Evolutionary conservation across 2,888 invertebrate genomes (phyloP).

Genomic region (Nymphalis polychloros): DNA sequence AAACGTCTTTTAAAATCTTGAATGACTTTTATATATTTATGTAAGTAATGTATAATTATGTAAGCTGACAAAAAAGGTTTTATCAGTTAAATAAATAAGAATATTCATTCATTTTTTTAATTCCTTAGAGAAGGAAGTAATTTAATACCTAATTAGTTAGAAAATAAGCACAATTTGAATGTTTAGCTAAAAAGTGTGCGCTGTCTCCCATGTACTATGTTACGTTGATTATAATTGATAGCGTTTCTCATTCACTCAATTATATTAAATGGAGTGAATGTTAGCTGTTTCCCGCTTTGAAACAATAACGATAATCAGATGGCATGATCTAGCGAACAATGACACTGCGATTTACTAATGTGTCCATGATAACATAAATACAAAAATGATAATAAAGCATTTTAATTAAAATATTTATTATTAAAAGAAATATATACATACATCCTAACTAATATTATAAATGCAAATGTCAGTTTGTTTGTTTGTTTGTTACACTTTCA

Average conservation of each 20-base stretch:
- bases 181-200: slow-evolving; percentile 41
- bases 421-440: too few relatives aligned
- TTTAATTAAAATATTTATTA: too few relatives aligned
- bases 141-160: slow-evolving; percentile 31
- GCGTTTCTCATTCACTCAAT: slow-evolving; percentile 76
- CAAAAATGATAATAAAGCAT: background rate
- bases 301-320: slow-evolving; percentile 77
- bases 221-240: slow-evolving; percentile 74
- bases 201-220: slow-evolving; percentile 38
- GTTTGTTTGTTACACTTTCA: too few relatives aligned
- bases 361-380: slow-evolving; percentile 50
- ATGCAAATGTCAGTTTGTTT: too few relatives aligned
- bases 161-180: slow-evolving; percentile 41
- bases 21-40: too few relatives aligned
- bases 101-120: too few relatives aligned
- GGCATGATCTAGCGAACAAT: slow-evolving; percentile 74
- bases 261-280: slow-evolving; percentile 78
- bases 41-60: too few relatives aligned
- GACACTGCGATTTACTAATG: slow-evolving; percentile 62
- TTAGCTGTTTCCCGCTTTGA: slow-evolving; percentile 72
- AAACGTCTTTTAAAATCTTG: too few relatives aligned
- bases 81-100: background rate
- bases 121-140: slow-evolving; percentile 26
- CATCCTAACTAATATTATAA: too few relatives aligned
- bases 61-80: too few relatives aligned